Evolutionary conservation across 2,113 vertebrate genomes (phyloP).

Genomic region (Peromyscus leucopus): DNA sequence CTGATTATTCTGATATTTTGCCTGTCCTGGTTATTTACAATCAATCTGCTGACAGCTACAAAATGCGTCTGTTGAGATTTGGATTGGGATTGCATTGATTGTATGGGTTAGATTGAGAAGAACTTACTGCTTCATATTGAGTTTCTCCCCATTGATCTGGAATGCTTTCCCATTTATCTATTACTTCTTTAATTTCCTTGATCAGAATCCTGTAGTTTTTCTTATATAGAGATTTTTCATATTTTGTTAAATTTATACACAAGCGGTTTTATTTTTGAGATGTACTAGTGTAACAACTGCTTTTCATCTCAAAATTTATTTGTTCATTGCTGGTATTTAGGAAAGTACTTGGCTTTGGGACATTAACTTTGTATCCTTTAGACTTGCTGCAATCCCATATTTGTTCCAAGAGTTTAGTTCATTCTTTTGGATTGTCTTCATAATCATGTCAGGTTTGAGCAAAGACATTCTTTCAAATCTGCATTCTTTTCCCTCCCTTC

Average conservation of each 20-base stretch:
- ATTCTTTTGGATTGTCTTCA: not conserved
- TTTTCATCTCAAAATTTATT: not conserved
- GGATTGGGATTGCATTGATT: not conserved
- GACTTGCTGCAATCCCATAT: not conserved
- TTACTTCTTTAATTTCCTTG: not conserved
- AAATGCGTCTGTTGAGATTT: slow-evolving; percentile 6
- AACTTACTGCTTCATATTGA: not conserved
- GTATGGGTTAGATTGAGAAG: not conserved
- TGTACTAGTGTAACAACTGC: not conserved
- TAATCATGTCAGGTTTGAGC: not conserved
- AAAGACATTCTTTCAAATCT: not conserved
- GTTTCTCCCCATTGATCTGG: not conserved
- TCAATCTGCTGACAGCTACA: not conserved
- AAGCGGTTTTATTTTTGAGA: not conserved
- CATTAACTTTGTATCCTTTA: not conserved
- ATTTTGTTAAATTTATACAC: not conserved
- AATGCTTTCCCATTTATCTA: not conserved
- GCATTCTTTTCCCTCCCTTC: not conserved
- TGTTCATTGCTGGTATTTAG: not conserved
- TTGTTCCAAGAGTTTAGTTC: not conserved
- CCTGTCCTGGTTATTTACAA: not conserved
- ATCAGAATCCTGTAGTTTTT: not conserved
- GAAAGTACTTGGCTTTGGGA: not conserved
- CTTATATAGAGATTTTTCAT: not conserved
- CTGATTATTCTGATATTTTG: not conserved